Evolutionary conservation across 2,888 invertebrate genomes (phyloP).

Genomic region (Calliopum simillimum): DNA sequence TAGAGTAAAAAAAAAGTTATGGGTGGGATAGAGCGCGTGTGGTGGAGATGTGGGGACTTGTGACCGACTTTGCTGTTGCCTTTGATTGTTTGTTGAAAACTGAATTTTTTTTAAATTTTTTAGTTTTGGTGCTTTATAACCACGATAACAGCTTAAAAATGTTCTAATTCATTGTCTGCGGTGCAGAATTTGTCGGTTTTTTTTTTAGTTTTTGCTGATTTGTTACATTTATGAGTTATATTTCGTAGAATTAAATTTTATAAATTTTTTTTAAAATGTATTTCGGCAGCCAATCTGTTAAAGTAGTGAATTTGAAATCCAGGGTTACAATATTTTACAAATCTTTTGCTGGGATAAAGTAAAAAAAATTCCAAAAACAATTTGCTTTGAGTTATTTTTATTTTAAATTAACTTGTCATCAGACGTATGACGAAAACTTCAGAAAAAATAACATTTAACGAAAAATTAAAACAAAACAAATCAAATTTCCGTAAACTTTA

Average conservation of each 20-base stretch:
- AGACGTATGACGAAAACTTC: too few species aligned
- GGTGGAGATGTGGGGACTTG: slow-evolving; percentile 1
- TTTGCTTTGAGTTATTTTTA: too few species aligned
- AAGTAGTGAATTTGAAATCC: not conserved
- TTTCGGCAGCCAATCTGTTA: too few species aligned
- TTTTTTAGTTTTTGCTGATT: not conserved
- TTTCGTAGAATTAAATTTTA: too few species aligned
- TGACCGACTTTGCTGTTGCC: slow-evolving; percentile 1
- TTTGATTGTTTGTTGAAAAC: slow-evolving; percentile 16
- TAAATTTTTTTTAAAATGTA: too few species aligned
- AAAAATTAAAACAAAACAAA: too few species aligned
- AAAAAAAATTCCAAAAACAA: not conserved
- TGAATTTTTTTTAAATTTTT: slow-evolving; percentile 14
- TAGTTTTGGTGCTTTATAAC: slow-evolving; percentile 12
- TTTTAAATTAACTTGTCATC: too few species aligned
- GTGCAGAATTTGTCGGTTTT: not conserved
- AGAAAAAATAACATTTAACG: too few species aligned
- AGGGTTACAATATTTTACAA: not conserved
- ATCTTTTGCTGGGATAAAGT: not conserved
- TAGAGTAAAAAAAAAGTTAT: not conserved
- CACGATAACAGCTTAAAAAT: slow-evolving; percentile 32
- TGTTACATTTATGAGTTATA: too few species aligned
- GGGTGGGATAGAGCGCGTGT: not conserved
- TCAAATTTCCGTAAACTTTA: too few species aligned
- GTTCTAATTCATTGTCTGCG: slow-evolving; percentile 27